A percentile compares a stretch with the other conserved stretches of the same genome.
Evolutionary conservation across 2,888 invertebrate genomes (phyloP).

Genomic region (Ferdinandea cuprea): DNA sequence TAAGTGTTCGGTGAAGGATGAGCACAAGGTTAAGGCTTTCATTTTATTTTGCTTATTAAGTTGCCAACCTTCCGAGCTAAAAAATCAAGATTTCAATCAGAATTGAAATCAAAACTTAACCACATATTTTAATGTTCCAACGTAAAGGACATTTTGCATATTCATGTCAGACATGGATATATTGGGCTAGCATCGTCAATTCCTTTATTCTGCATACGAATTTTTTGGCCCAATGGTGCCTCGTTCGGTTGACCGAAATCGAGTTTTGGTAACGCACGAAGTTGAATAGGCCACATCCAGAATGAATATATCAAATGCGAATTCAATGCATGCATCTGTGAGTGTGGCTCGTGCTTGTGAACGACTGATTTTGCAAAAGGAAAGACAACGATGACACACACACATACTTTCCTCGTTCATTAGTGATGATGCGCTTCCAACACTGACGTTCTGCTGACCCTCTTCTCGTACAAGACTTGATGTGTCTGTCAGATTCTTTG

Average conservation of each 20-base stretch:
- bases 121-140: no score
- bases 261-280: not conserved
- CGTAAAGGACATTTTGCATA: not conserved
- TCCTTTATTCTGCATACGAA: not conserved
- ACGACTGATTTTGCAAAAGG: slow-evolving; percentile 45
- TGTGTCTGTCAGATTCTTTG: slow-evolving; percentile 25
- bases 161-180: not conserved
- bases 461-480: slow-evolving; percentile 9
- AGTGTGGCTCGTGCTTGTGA: slow-evolving; percentile 4
- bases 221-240: not conserved
- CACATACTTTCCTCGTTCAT: slow-evolving; percentile 40
- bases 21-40: no score
- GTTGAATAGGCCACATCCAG: slow-evolving; percentile 8
- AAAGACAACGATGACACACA: slow-evolving; percentile 46
- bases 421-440: slow-evolving; percentile 28
- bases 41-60: no score
- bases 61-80: not conserved
- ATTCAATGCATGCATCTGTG: slow-evolving; percentile 22
- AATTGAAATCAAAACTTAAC: no score
- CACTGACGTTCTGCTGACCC: not conserved
- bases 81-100: not conserved
- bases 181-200: not conserved
- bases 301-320: slow-evolving; percentile 24
- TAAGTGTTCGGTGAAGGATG: no score
- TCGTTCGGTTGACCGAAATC: slow-evolving; percentile 2